Evolutionary conservation across 2,888 invertebrate genomes (phyloP), one percentile per base, ranked within the genome.

Genomic region (Clistopyga incitator): DNA sequence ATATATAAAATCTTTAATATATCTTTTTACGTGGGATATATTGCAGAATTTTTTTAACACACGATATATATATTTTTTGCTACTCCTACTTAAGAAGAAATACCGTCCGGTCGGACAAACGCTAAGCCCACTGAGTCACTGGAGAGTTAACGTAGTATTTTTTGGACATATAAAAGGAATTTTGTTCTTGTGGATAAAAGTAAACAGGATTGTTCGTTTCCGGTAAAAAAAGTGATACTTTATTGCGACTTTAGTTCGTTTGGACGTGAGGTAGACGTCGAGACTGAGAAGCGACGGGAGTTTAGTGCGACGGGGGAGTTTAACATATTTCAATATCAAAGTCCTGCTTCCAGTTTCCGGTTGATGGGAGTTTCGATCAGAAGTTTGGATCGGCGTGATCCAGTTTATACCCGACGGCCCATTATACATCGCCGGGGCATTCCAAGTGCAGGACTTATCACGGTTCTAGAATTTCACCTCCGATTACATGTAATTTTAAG

Each of bases 121-220:
- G 10, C 18, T 61, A 15, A 29, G 34, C 61, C 34, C 38, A 3
- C 64, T n/a, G 34, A 11, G 11, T 11, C n/a, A 64, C 64, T 34
- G 15, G 42, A n/a, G 18, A 64, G 42, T 64, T 42, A 18, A 64
- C 42, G 38, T 38, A 64, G 20, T 18, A 42, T 64, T 64, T 64
- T 42, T 18, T 42, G 25, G 56, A 56, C 38, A 20, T 38, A 20
- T 38, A 20, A 18, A 20, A 4, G 64, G 11, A 38, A 18, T 38
- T 38, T 38, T 6, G 42, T 64, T 38, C 18, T 38, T 64, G 4
- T 38, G 64, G 38, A 13, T 38, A 42, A 64, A 42, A 64, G 20
- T 20, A 20, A 38, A 18, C 38, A 38, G 1, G 3, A 64, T 10
- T 38, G 38, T 38, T 34, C 34, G 15, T 61, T 64, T 38, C 0